Evolutionary conservation across 1,140 invertebrate genomes (phyloP).

Genomic region (Drosophila equinoxialis): DNA sequence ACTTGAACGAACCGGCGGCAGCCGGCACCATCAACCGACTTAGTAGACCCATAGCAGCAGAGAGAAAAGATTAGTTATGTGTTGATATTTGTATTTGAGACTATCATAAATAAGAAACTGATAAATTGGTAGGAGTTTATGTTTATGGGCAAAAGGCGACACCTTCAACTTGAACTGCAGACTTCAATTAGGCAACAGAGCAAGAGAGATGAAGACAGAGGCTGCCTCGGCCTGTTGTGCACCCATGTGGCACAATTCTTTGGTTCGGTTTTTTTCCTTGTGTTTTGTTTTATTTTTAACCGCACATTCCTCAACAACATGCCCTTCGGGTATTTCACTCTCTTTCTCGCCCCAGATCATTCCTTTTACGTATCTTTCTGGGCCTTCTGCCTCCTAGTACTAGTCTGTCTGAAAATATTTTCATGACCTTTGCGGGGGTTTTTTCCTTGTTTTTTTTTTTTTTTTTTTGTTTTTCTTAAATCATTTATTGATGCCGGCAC

Average conservation of each 20-base stretch:
- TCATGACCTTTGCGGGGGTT: conserved; percentile 79
- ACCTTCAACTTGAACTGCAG: conserved; percentile 24
- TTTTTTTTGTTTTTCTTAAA: conserved; percentile 65
- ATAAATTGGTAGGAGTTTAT: conserved; percentile 41
- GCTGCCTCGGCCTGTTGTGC: conserved; percentile 26
- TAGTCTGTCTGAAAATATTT: conserved; percentile 58
- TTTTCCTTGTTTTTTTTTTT: conserved; percentile 41
- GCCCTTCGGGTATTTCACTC: conserved; percentile 57
- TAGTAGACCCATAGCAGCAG: conserved; percentile 13
- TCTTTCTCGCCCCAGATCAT: conserved; percentile 23
- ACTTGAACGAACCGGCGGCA: conserved; percentile 38
- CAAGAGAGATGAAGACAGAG: not conserved
- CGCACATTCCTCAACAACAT: conserved; percentile 68
- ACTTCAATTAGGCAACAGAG: conserved; percentile 50
- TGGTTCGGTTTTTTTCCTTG: conserved; percentile 24
- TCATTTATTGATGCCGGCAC: conserved; percentile 74
- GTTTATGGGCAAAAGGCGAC: conserved; percentile 29
- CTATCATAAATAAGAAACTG: conserved; percentile 64
- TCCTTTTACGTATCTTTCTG: conserved; percentile 8
- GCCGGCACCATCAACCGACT: not conserved
- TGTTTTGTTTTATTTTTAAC: conserved; percentile 73
- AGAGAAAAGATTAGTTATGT: conserved; percentile 44
- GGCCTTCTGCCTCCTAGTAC: conserved; percentile 26
- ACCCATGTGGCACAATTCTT: conserved; percentile 65
- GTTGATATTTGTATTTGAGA: conserved; percentile 76